These are phyloP conservation scores for Camponotus vicinus DNA, from an alignment of 1,140 invertebrate genomes.

Conservation along the genomic window DNA sequence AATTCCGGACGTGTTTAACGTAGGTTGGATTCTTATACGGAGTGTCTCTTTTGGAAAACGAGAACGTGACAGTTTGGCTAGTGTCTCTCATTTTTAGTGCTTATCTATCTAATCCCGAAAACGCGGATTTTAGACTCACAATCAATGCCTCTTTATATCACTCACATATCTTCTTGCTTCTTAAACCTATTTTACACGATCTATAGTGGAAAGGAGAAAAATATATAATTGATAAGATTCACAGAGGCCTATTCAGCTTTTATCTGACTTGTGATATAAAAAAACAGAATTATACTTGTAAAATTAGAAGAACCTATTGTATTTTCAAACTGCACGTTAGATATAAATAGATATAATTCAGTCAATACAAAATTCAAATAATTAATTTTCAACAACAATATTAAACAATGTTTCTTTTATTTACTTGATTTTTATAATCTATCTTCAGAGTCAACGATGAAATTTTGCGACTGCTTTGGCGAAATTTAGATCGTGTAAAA, in stretches of 20 bases:
- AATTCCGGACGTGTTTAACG: slow-evolving; percentile 41
- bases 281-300: not conserved
- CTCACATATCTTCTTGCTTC: not conserved
- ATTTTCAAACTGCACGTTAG: not conserved
- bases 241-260: not conserved
- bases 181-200: not conserved
- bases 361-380: not conserved
- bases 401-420: not conserved
- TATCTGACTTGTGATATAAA: not conserved
- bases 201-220: not conserved
- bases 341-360: not conserved
- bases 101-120: slow-evolving; percentile 12
- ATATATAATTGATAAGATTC: not conserved
- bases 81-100: slow-evolving; percentile 4
- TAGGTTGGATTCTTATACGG: slow-evolving; percentile 38
- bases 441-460: not conserved
- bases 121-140: slow-evolving; percentile 13
- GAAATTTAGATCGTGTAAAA: slow-evolving; percentile 7
- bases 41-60: slow-evolving; percentile 26
- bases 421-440: too few relatives aligned
- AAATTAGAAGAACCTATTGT: not conserved
- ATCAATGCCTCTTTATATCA: not conserved
- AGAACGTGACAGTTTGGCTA: not conserved
- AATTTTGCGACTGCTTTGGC: not conserved
- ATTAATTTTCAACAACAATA: not conserved